Percentiles rank a stretch among this genome's conserved stretches.
phyloP scores from a whole-genome alignment of 2,888 invertebrate species.

The Acleris sparsana region DNA sequence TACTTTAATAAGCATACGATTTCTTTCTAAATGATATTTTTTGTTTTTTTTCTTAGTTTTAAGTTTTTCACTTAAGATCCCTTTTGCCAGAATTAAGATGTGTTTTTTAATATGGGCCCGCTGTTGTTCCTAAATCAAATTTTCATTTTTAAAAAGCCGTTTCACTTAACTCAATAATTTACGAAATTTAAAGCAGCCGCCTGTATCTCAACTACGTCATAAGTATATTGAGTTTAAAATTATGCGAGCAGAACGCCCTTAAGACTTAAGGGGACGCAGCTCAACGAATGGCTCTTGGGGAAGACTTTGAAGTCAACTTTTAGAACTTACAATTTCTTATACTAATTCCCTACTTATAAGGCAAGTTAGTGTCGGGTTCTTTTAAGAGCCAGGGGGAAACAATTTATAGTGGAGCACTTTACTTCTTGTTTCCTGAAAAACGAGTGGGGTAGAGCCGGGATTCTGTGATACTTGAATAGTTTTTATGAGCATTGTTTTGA shows the following conservation, averaged over 20 bases:
- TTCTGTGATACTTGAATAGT: neutral
- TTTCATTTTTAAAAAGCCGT: too few species aligned
- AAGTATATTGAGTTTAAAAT: constrained; percentile 33
- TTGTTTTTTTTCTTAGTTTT: too few species aligned
- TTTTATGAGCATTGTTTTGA: neutral
- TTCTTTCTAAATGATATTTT: too few species aligned
- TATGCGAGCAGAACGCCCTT: constrained; percentile 29
- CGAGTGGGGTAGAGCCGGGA: neutral
- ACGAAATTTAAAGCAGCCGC: neutral
- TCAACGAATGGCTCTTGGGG: constrained; percentile 16
- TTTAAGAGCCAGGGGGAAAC: constrained; percentile 7
- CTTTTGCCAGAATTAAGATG: too few species aligned
- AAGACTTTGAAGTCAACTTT: constrained; percentile 17
- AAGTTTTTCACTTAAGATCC: too few species aligned
- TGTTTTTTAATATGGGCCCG: too few species aligned
- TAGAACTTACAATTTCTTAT: constrained; percentile 29
- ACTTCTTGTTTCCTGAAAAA: neutral
- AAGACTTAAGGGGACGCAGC: constrained; percentile 23
- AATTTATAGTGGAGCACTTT: constrained; percentile 15
- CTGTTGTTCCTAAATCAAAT: too few species aligned
- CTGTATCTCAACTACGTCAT: neutral
- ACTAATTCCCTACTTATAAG: constrained; percentile 23
- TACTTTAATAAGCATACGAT: too few species aligned
- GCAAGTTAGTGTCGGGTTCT: constrained; percentile 11
- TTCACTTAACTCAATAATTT: too few species aligned